Percentiles rank a stretch among this genome's conserved stretches.
phyloP scores from a whole-genome alignment of 1,140 invertebrate genomes.

The Epicauta chinensis region DNA sequence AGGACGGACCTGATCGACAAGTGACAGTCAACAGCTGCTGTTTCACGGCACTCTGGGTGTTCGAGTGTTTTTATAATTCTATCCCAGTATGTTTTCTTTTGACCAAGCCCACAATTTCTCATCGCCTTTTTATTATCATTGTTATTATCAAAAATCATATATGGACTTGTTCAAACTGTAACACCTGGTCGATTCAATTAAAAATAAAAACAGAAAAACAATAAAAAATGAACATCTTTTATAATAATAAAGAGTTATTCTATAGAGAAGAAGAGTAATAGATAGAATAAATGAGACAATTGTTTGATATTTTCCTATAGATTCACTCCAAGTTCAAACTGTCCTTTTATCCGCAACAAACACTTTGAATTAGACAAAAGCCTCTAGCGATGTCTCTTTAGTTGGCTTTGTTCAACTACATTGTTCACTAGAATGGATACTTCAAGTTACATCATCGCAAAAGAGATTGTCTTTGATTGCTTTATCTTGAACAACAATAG shows the following conservation, averaged over 20 bases:
- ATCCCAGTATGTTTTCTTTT: no score
- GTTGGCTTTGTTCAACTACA: conserved; percentile 36
- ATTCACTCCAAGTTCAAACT: conserved; percentile 30
- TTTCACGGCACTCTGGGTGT: conserved; percentile 29
- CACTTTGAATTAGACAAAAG: conserved; percentile 36
- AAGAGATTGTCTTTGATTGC: conserved; percentile 38
- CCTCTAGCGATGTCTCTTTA: conserved; percentile 41
- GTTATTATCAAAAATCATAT: neutral
- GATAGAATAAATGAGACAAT: no score
- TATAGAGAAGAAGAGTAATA: no score
- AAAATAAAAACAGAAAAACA: conserved; percentile 17
- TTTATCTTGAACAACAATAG: conserved; percentile 21
- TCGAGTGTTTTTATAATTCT: conserved; percentile 27
- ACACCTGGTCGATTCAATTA: conserved; percentile 14
- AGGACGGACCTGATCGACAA: conserved; percentile 37
- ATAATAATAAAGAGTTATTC: conserved; percentile 9
- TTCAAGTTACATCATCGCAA: conserved; percentile 41
- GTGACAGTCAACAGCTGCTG: conserved; percentile 41
- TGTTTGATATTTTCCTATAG: conserved; percentile 24
- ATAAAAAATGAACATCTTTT: neutral
- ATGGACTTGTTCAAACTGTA: neutral
- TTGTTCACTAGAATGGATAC: conserved; percentile 40
- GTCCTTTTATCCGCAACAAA: conserved; percentile 38
- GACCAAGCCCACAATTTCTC: no score
- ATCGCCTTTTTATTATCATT: neutral